Evolutionary conservation across 2,113 vertebrate genomes (phyloP).

Genomic region (Gila orcuttii): DNA sequence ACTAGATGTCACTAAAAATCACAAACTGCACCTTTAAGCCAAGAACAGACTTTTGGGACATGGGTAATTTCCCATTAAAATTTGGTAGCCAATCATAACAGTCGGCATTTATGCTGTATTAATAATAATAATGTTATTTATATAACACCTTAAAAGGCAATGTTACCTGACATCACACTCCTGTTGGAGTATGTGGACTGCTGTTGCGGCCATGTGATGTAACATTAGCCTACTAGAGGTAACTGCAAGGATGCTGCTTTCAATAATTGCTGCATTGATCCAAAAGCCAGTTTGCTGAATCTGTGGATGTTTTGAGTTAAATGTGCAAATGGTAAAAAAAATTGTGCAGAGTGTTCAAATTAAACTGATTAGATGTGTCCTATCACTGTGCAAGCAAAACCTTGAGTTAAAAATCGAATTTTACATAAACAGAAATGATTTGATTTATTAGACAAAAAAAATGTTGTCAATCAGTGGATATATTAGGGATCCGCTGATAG

Average conservation of each 20-base stretch:
- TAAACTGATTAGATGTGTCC: not conserved
- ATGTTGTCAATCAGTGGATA: too few relatives aligned
- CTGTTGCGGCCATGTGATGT: not conserved
- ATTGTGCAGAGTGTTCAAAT: not conserved
- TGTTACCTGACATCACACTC: not conserved
- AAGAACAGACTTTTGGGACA: not conserved
- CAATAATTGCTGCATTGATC: constrained; percentile 18
- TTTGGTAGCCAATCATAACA: too few relatives aligned
- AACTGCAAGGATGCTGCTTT: not conserved
- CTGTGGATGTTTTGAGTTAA: not conserved
- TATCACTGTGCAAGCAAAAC: not conserved
- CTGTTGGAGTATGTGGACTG: not conserved
- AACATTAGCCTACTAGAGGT: not conserved
- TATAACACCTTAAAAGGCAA: too few relatives aligned
- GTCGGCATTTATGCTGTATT: too few relatives aligned
- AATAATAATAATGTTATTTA: too few relatives aligned
- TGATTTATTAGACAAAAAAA: not conserved
- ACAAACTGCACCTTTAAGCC: too few relatives aligned
- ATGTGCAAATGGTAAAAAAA: not conserved
- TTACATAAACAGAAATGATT: too few relatives aligned
- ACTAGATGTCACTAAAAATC: too few relatives aligned
- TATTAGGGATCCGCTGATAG: too few relatives aligned
- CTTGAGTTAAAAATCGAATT: too few relatives aligned
- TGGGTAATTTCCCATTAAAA: too few relatives aligned
- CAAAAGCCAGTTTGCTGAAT: constrained; percentile 16